phyloP scores from a whole-genome alignment of 2,888 invertebrate genomes.

The Aspidapion aeneum region DNA sequence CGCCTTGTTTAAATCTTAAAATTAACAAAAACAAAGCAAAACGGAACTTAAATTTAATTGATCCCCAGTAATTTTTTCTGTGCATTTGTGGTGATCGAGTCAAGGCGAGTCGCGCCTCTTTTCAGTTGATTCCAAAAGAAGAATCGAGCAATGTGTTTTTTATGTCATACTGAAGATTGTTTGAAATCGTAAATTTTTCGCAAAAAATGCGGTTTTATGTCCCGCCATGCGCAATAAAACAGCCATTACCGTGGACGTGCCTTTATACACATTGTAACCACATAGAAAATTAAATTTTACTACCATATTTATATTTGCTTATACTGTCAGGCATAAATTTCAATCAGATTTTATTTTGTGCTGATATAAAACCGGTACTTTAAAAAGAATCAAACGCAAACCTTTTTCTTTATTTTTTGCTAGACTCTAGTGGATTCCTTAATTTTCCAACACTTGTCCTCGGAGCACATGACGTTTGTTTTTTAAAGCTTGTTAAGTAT shows the following conservation, averaged over 20 bases:
- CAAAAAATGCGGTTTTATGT: conserved; percentile 3
- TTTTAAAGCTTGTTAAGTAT: no score
- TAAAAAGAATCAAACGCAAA: background rate
- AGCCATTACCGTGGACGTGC: background rate
- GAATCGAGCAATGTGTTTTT: background rate
- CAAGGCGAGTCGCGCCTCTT: background rate
- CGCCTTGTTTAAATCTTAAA: no score
- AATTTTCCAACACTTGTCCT: no score
- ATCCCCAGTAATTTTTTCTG: no score
- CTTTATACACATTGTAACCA: conserved; percentile 1
- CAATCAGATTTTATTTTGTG: background rate
- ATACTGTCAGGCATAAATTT: conserved; percentile 1
- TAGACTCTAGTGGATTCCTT: no score
- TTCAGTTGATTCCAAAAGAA: background rate
- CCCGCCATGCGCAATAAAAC: conserved; percentile 2
- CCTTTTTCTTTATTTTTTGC: no score
- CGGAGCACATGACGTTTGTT: no score
- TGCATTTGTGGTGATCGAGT: no score
- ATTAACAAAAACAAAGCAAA: no score
- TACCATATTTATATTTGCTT: conserved; percentile 2
- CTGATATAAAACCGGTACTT: background rate
- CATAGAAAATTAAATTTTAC: conserved; percentile 3
- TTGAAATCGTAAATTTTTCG: conserved; percentile 2
- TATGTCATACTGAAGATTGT: background rate
- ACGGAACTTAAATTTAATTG: no score